These are phyloP conservation scores for Pseudomyrmex flavicornis DNA, from an alignment of 1,140 invertebrate genomes.

Conservation along the genomic window DNA sequence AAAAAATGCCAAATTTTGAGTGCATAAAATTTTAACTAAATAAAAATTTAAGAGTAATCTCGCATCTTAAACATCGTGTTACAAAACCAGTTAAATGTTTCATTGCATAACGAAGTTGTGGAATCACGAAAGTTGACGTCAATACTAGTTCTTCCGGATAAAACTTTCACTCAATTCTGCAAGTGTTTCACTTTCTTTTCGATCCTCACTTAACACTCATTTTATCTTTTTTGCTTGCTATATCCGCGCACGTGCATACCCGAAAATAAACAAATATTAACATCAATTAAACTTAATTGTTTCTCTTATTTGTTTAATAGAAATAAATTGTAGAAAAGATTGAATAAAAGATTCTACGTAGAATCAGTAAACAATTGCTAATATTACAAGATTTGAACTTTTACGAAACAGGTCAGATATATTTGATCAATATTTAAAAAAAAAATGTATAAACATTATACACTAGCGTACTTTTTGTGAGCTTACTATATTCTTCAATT, in stretches of 20 bases:
- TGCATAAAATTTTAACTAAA: too few relatives aligned
- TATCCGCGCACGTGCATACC: background rate
- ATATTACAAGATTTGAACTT: background rate
- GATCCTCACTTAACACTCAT: slow-evolving; percentile 74
- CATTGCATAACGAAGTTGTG: slow-evolving; percentile 65
- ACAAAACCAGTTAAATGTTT: background rate
- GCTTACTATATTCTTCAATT: background rate
- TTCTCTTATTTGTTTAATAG: background rate
- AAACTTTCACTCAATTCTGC: slow-evolving; percentile 72
- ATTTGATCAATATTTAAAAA: background rate
- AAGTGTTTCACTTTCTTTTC: slow-evolving; percentile 73
- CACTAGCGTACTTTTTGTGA: background rate
- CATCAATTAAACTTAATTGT: background rate
- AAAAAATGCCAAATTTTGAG: too few relatives aligned
- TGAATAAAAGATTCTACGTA: background rate
- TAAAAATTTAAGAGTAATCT: too few relatives aligned
- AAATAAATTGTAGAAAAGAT: background rate
- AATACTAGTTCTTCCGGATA: slow-evolving; percentile 59
- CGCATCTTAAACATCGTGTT: too few relatives aligned
- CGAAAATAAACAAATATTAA: background rate
- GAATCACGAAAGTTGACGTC: slow-evolving; percentile 47
- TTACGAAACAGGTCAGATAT: background rate
- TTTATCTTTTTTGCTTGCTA: slow-evolving; percentile 77
- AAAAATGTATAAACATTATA: too few relatives aligned
- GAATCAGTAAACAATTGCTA: too few relatives aligned